Evolutionary conservation across 2,888 invertebrate genomes (phyloP).

Genomic region (Blastobasis adustella): DNA sequence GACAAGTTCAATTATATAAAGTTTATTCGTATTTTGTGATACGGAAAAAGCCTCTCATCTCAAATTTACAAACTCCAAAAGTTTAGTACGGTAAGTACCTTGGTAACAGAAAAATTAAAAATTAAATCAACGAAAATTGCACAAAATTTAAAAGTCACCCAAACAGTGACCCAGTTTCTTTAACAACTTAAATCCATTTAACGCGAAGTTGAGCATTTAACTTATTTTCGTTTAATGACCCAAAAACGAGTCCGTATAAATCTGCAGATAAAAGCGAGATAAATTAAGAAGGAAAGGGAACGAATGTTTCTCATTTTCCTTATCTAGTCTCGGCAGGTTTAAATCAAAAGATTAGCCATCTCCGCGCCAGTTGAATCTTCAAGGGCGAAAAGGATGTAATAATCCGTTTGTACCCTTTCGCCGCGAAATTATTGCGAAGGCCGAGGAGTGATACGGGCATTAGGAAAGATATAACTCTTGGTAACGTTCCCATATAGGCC

Average conservation of each 20-base stretch:
- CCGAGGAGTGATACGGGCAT: conserved; percentile 36
- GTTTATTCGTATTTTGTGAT: too few relatives aligned
- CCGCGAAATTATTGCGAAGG: conserved; percentile 32
- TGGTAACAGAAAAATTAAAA: too few relatives aligned
- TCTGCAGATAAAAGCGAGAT: conserved; percentile 14
- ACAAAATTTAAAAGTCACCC: too few relatives aligned
- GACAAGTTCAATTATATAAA: too few relatives aligned
- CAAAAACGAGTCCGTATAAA: conserved; percentile 19
- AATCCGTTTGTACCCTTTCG: conserved; percentile 24
- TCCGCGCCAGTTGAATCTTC: conserved; percentile 3
- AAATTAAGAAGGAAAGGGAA: conserved; percentile 6
- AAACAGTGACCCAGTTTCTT: conserved; percentile 2
- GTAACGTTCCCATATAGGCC: conserved; percentile 49
- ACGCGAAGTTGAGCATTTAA: conserved; percentile 9
- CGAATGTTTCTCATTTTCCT: conserved; percentile 11
- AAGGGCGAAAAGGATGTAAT: conserved; percentile 8
- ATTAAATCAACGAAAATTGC: too few relatives aligned
- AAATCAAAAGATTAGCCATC: conserved; percentile 7
- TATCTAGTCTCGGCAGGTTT: conserved; percentile 8
- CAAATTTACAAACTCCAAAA: too few relatives aligned
- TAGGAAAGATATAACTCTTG: conserved; percentile 51
- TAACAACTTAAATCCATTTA: conserved; percentile 19
- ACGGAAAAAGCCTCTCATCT: too few relatives aligned
- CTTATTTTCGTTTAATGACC: conserved; percentile 20
- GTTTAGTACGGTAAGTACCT: too few relatives aligned